Evolutionary conservation across 1,140 invertebrate species (phyloP).

Genomic region (Saccostrea echinata): DNA sequence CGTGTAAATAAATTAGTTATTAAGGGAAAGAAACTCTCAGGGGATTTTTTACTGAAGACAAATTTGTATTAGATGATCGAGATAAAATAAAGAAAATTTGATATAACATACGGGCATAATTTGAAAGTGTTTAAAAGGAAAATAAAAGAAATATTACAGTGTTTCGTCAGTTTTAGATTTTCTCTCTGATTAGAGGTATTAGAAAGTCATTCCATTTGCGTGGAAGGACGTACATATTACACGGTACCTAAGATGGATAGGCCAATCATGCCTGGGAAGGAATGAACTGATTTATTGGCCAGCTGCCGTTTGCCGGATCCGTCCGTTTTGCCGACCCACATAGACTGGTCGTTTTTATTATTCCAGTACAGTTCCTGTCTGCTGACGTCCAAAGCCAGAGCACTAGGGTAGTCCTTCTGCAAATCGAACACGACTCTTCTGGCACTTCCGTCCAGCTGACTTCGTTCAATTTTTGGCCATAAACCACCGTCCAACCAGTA

Average conservation of each 20-base stretch:
- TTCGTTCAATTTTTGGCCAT: slow-evolving; percentile 14
- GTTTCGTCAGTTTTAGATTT: no score
- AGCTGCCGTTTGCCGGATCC: background rate
- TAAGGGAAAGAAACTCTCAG: no score
- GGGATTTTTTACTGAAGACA: no score
- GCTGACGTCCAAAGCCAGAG: background rate
- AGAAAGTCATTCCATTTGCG: no score
- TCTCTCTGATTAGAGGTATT: no score
- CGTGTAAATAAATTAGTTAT: no score
- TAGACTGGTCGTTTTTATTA: background rate
- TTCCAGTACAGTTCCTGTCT: slow-evolving; percentile 28
- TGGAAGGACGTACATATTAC: no score
- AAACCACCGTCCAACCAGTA: slow-evolving; percentile 19
- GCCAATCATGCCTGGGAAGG: slow-evolving; percentile 6
- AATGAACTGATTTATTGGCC: background rate
- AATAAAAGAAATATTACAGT: no score
- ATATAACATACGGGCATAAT: no score
- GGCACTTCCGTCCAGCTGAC: slow-evolving; percentile 12
- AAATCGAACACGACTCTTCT: background rate
- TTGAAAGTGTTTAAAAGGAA: no score
- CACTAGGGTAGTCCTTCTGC: background rate
- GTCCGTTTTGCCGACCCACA: slow-evolving; percentile 12
- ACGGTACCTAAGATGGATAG: background rate
- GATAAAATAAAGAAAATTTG: no score
- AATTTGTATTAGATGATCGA: no score